phyloP scores from a whole-genome alignment of 2,113 vertebrate species.

The Pica pica region DNA sequence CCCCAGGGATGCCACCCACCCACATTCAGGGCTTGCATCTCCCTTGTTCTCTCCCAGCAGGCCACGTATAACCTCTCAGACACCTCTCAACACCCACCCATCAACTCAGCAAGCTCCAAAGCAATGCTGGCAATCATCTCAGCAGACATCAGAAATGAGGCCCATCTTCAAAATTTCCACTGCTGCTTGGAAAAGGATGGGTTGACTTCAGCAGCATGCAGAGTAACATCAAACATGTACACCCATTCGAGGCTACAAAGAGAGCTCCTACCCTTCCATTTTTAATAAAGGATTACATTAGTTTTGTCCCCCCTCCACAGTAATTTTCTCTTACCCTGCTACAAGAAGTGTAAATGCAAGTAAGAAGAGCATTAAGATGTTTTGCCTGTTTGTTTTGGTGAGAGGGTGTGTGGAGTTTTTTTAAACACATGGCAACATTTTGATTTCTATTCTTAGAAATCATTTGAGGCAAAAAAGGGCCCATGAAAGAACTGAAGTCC shows the following conservation, averaged over 20 bases:
- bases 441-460: slow-evolving; percentile 56
- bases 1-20: not conserved
- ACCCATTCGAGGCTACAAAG: not conserved
- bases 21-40: not conserved
- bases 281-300: not conserved
- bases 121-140: not conserved
- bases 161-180: not conserved
- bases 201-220: not conserved
- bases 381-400: slow-evolving; percentile 16
- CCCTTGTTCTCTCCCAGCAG: rapidly evolving
- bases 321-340: not conserved
- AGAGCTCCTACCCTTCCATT: not conserved
- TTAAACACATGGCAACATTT: slow-evolving; percentile 52
- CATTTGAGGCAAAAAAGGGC: slow-evolving; percentile 19
- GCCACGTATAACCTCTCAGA: not conserved
- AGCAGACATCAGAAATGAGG: not conserved
- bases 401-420: not conserved
- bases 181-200: not conserved
- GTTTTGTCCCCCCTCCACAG: not conserved
- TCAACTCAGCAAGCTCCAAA: not conserved
- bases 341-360: not conserved
- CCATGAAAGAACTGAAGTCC: not conserved
- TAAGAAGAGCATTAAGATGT: not conserved
- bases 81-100: not conserved
- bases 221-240: not conserved